phyloP scores from a whole-genome alignment of 2,888 invertebrate species.

The Calameuta pallipes region DNA sequence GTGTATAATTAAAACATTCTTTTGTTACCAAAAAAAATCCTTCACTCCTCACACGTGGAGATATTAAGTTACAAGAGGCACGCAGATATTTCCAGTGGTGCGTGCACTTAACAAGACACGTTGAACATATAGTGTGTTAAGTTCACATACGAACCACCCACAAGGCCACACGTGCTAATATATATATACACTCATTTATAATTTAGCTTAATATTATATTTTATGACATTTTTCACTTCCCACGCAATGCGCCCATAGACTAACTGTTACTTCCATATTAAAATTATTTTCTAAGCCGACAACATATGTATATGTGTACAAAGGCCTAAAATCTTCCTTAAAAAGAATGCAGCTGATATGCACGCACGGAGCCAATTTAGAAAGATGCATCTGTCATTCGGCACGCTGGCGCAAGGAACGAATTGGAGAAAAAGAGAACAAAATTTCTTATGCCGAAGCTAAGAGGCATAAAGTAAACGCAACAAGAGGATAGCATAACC shows the following conservation, averaged over 20 bases:
- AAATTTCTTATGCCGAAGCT: neutral
- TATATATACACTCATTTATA: neutral
- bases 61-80: slow-evolving; percentile 52
- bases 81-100: slow-evolving; percentile 45
- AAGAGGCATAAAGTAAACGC: neutral
- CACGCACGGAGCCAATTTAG: neutral
- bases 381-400: neutral
- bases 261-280: neutral
- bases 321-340: neutral
- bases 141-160: neutral
- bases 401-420: neutral
- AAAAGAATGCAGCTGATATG: neutral
- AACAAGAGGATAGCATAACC: neutral
- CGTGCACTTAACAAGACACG: slow-evolving; percentile 52
- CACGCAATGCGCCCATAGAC: neutral
- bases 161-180: neutral
- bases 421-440: neutral
- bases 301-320: neutral
- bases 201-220: neutral
- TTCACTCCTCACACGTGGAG: slow-evolving; percentile 11
- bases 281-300: neutral
- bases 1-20: neutral
- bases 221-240: neutral
- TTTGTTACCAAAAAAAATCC: neutral
- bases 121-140: neutral